Conservation (phyloP, 2,888 invertebrate species). For the Geotrupes spiniger region DNA sequence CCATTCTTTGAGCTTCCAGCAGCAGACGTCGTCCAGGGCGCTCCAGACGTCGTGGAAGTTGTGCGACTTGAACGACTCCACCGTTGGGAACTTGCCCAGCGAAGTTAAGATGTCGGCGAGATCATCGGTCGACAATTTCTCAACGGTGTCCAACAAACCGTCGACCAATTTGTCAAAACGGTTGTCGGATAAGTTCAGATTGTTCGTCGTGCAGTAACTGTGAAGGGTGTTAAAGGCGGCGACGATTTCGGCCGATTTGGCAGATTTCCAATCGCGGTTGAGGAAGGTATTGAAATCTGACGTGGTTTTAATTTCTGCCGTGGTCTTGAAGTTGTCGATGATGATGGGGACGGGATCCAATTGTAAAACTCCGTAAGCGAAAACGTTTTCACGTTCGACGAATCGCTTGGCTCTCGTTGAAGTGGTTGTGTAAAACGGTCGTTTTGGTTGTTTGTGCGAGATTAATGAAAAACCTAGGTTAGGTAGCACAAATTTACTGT, state of each 20-base stretch:
- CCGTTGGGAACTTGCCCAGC: slow-evolving; percentile 55
- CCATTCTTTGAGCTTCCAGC: slow-evolving; percentile 53
- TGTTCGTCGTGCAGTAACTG: slow-evolving; percentile 36
- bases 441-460: neutral
- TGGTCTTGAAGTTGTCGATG: neutral
- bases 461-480: neutral
- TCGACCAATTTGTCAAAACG: slow-evolving; percentile 46
- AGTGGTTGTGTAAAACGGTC: neutral
- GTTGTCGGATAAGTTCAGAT: slow-evolving; percentile 39
- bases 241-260: slow-evolving; percentile 37
- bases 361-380: slow-evolving; percentile 28
- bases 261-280: slow-evolving; percentile 35
- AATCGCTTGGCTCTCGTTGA: slow-evolving; percentile 22
- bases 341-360: slow-evolving; percentile 3
- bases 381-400: slow-evolving; percentile 31
- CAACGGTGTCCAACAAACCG: slow-evolving; percentile 53
- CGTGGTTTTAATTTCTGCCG: neutral
- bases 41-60: slow-evolving; percentile 67
- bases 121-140: slow-evolving; percentile 57
- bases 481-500: neutral
- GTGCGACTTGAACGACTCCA: slow-evolving; percentile 53
- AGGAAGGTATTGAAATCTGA: slow-evolving; percentile 30
- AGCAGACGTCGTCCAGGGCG: slow-evolving; percentile 65
- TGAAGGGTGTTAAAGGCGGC: slow-evolving; percentile 37
- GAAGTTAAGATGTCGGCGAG: slow-evolving; percentile 55